Percentiles rank a stretch among this genome's conserved stretches.
These are phyloP conservation scores for Pyralis farinalis DNA, from an alignment of 2,888 invertebrate genomes.

Conservation along the genomic window DNA sequence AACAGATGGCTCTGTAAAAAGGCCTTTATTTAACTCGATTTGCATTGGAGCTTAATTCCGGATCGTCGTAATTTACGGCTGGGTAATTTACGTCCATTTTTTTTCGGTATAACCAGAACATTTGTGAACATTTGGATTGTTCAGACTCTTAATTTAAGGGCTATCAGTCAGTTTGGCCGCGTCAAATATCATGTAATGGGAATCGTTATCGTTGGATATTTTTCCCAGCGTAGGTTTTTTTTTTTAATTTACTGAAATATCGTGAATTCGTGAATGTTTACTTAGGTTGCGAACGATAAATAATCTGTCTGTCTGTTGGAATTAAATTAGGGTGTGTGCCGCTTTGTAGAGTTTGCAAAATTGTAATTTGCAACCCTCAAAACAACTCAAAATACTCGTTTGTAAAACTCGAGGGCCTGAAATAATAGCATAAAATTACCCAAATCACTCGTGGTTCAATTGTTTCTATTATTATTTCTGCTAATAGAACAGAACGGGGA, in stretches of 20 bases:
- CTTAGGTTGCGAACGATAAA: no score
- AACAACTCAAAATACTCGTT: no score
- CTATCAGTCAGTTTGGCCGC: constrained; percentile 7
- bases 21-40: constrained; percentile 27
- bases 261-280: no score
- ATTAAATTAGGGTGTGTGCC: no score
- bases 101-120: constrained; percentile 17
- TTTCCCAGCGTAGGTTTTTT: constrained; percentile 1
- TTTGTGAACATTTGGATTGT: constrained; percentile 9
- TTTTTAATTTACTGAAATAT: background rate
- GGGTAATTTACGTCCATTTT: constrained; percentile 22
- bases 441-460: no score
- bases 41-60: constrained; percentile 27
- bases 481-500: no score
- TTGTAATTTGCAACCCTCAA: no score
- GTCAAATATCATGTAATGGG: constrained; percentile 9
- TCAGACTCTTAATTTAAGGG: constrained; percentile 9
- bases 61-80: constrained; percentile 14
- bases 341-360: no score
- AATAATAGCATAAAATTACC: no score
- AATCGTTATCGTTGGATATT: constrained; percentile 1
- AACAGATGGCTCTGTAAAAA: constrained; percentile 21
- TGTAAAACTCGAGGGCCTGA: no score
- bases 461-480: no score
- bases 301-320: no score